Conservation (phyloP, 2,113 vertebrate genomes). For the Scophthalmus maximus region DNA sequence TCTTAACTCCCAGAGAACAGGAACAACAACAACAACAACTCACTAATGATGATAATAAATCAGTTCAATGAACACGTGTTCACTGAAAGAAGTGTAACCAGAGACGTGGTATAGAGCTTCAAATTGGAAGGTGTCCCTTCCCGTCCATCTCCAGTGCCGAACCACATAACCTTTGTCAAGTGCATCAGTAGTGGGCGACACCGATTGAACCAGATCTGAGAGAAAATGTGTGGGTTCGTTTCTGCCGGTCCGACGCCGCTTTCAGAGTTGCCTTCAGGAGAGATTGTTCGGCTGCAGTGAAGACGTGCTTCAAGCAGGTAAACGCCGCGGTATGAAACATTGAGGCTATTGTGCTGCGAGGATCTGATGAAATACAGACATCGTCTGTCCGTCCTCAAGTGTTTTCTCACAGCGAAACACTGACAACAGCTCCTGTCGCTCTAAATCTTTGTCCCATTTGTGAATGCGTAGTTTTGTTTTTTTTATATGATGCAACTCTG, state of each 20-base stretch:
- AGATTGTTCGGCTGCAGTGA: not conserved
- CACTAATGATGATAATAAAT: too few relatives aligned
- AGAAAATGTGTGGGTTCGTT: not conserved
- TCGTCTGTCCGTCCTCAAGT: not conserved
- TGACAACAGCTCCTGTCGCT: not conserved
- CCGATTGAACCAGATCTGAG: not conserved
- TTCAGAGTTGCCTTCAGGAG: not conserved
- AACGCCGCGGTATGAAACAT: not conserved
- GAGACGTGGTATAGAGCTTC: not conserved
- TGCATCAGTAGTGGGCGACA: not conserved
- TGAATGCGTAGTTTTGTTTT: not conserved
- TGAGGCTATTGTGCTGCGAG: not conserved
- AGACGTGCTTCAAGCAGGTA: not conserved
- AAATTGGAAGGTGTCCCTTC: not conserved
- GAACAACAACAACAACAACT: too few relatives aligned
- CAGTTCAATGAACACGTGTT: not conserved
- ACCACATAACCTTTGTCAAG: not conserved
- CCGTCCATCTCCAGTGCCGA: not conserved
- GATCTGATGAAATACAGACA: conserved; percentile 1
- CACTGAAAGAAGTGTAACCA: not conserved
- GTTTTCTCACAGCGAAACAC: not conserved
- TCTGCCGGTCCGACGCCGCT: not conserved
- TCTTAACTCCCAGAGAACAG: too few relatives aligned
- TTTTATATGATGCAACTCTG: not conserved
- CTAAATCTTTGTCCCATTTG: not conserved